Evolutionary conservation across 1,140 invertebrate genomes (phyloP).

Genomic region (Colletes gigas): DNA sequence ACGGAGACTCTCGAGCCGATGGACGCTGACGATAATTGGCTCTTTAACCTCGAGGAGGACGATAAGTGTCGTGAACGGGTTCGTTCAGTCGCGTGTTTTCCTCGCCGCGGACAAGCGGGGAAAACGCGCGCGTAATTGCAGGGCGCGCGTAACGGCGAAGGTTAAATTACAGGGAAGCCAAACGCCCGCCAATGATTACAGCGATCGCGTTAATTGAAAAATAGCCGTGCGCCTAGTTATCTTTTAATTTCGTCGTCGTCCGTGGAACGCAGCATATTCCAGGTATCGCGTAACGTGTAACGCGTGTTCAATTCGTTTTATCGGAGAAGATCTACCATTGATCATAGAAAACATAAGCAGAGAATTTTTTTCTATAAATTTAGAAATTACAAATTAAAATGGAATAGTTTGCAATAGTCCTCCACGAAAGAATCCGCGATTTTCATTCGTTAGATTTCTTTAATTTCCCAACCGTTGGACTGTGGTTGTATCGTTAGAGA

Average conservation of each 20-base stretch:
- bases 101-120: background rate
- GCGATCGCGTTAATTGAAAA: conserved; percentile 9
- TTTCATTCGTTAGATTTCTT: no score
- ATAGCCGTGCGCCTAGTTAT: background rate
- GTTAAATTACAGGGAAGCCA: background rate
- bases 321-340: no score
- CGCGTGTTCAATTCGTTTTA: no score
- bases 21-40: conserved; percentile 1
- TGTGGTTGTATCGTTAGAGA: no score
- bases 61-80: conserved; percentile 10
- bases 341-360: no score
- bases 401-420: no score
- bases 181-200: background rate
- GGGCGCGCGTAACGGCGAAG: background rate
- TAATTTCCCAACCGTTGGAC: no score
- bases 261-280: background rate
- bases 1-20: background rate
- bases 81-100: background rate
- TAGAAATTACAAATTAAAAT: no score
- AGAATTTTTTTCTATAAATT: no score
- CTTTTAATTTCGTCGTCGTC: background rate
- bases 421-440: no score
- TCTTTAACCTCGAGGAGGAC: conserved; percentile 2
- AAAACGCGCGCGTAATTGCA: conserved; percentile 12
- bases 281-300: background rate